phyloP scores from a whole-genome alignment of 2,113 vertebrate genomes.

The Paralichthys olivaceus region DNA sequence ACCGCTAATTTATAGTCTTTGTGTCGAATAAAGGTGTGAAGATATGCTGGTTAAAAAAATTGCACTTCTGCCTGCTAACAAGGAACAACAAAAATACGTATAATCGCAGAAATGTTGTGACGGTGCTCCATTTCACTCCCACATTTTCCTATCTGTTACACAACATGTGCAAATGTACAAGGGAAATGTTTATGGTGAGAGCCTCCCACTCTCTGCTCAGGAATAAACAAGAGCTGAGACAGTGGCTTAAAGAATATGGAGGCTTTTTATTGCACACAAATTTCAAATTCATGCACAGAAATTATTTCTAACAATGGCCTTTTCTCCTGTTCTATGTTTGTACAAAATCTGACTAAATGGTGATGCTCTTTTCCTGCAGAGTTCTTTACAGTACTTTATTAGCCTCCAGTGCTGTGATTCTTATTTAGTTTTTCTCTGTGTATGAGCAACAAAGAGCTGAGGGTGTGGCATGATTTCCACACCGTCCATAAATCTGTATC shows the following conservation, averaged over 20 bases:
- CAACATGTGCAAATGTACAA: constrained; percentile 46
- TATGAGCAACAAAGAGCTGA: background rate
- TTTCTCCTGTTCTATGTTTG: background rate
- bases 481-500: background rate
- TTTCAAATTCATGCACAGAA: constrained; percentile 16
- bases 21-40: constrained; percentile 25
- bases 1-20: constrained; percentile 12
- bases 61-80: background rate
- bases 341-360: background rate
- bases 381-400: background rate
- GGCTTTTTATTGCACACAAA: constrained; percentile 5
- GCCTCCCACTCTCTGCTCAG: constrained; percentile 45
- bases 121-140: constrained; percentile 51
- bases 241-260: constrained; percentile 15
- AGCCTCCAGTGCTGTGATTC: background rate
- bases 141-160: constrained; percentile 52
- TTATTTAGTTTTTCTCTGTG: background rate
- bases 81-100: constrained; percentile 20
- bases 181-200: constrained; percentile 17
- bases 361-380: background rate
- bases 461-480: background rate
- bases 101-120: constrained; percentile 30
- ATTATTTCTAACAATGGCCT: background rate
- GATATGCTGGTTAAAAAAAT: constrained; percentile 15
- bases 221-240: constrained; percentile 24